Base-by-base conservation (phyloP, 2,797 vertebrate genomes). In the Liasis olivaceus region DNA sequence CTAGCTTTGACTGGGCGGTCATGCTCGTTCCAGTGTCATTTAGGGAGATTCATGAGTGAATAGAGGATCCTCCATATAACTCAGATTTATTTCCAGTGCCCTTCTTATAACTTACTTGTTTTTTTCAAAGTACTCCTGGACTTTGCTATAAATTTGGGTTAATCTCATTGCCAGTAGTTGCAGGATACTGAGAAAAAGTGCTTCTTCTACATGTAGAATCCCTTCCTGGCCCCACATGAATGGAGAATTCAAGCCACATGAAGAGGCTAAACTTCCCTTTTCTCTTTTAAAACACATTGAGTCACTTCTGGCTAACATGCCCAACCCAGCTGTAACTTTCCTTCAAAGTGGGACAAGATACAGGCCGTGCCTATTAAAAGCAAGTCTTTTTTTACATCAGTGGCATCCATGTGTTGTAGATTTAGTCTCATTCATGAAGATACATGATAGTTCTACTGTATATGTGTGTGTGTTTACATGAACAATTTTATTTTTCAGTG, bases 241-340 rank as follows among this genome's bases (percentile, higher is more conserved):
- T 91, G 85, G 24, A 12, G 63, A 89, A 89, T 36, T 28, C 47
- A 26, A 28, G 91, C 26, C 31, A 69, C 11, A 47, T 69, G 54
- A 89, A 26, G 87, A 92, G 62, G 77, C 81, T 63, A 85, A 86
- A 31, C 62, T 56, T 69, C n/a, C 54, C 28, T 89, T 87, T 81
- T 81, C 36, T 60, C 69, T 47, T 17, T 59, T 54, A 2, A 42
- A 47, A 63, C 42, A 62, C 22, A 84, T 17, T 89, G 93, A 91
- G 87, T 89, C 87, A 86, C 47, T 69, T 69, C 89, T 90, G 14
- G 62, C 22, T 87, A 60, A 89, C 81, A 88, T n/a, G 54, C 63
- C 87, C 54, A 86, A 7, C 56, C 56, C 87, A 89, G 20, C n/a
- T 22, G 42, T 86, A 72, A 54, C 22, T 86, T 85, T 93, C 54